phyloP scores from a whole-genome alignment of 2,888 invertebrate species.

The Ormyrus rosae region DNA sequence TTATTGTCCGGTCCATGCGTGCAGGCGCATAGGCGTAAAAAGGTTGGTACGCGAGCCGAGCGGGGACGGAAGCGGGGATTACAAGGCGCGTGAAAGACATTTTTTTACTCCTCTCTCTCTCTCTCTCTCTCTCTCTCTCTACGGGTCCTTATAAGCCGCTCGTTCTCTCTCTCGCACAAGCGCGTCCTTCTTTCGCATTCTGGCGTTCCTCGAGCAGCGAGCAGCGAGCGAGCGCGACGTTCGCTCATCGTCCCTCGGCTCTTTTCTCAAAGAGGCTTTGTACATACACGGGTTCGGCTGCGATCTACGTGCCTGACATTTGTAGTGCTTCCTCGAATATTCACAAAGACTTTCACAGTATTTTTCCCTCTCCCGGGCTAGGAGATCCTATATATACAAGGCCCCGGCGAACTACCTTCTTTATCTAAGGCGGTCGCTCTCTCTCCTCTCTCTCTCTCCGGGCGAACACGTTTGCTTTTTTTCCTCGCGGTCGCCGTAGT shows the following conservation, averaged over 20 bases:
- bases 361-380: background rate
- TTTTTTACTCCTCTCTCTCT: background rate
- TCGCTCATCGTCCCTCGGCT: background rate
- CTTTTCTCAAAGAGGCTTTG: constrained; percentile 51
- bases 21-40: background rate
- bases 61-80: constrained; percentile 22
- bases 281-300: constrained; percentile 31
- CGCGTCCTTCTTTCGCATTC: constrained; percentile 17
- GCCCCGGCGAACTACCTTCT: too few relatives aligned
- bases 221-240: background rate
- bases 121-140: background rate
- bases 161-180: background rate
- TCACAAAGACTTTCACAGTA: constrained; percentile 47
- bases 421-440: background rate
- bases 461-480: background rate
- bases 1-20: background rate
- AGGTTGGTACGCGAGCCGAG: too few relatives aligned
- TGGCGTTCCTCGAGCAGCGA: background rate
- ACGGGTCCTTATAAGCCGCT: constrained; percentile 1
- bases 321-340: constrained; percentile 55
- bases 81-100: constrained; percentile 29
- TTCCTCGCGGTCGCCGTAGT: background rate
- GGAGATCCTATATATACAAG: too few relatives aligned
- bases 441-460: constrained; percentile 1
- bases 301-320: constrained; percentile 56